Evolutionary conservation across 1,140 invertebrate species (phyloP).

Genomic region (Lepidotrigona ventralis): DNA sequence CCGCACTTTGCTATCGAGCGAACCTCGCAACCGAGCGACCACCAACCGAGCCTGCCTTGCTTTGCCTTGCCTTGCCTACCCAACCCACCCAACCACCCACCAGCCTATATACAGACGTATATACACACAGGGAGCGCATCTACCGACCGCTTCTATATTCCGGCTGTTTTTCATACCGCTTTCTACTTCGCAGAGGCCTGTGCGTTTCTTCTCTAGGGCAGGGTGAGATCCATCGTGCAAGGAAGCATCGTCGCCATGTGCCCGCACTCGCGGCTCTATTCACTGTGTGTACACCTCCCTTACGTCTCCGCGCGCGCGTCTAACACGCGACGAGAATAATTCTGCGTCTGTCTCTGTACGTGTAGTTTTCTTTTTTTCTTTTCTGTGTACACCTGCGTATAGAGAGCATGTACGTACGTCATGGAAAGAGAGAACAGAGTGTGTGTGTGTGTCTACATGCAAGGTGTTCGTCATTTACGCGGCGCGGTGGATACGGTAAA

Average conservation of each 20-base stretch:
- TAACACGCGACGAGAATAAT: neutral
- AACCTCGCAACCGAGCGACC: slow-evolving; percentile 68
- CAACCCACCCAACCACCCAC: slow-evolving; percentile 48
- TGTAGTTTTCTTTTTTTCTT: neutral
- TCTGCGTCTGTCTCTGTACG: neutral
- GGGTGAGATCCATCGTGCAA: slow-evolving; percentile 48
- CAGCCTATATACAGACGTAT: neutral
- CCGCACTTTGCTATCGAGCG: slow-evolving; percentile 78
- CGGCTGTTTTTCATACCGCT: slow-evolving; percentile 47
- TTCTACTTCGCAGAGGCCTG: neutral
- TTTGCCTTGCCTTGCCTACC: slow-evolving; percentile 48
- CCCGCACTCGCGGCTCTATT: slow-evolving; percentile 22
- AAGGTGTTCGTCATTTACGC: neutral
- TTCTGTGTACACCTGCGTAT: slow-evolving; percentile 13
- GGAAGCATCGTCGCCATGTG: slow-evolving; percentile 41
- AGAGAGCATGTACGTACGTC: neutral
- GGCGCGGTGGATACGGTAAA: neutral
- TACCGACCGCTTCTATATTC: slow-evolving; percentile 16
- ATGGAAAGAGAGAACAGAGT: neutral
- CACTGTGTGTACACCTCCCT: neutral
- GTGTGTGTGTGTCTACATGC: no score
- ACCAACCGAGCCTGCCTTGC: slow-evolving; percentile 68
- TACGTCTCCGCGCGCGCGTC: neutral
- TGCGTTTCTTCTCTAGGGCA: slow-evolving; percentile 35
- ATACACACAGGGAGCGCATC: slow-evolving; percentile 2